phyloP scores from a whole-genome alignment of 2,888 invertebrate species.

The Rosalia funebris region DNA sequence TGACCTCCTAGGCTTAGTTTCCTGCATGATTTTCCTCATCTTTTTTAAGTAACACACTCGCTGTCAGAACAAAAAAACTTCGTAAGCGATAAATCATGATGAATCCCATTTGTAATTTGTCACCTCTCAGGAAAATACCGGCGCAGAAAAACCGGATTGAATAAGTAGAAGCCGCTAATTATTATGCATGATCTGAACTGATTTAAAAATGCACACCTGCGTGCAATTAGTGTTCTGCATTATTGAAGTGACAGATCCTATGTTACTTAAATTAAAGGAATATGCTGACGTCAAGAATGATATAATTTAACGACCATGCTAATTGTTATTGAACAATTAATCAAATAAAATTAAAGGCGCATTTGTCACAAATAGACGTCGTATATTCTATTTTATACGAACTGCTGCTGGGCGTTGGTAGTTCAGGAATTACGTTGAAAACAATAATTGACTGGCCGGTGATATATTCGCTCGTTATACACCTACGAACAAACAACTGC shows the following conservation, averaged over 20 bases:
- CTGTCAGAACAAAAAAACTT: too few species aligned
- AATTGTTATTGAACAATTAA: slow-evolving; percentile 10
- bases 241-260: slow-evolving; percentile 2
- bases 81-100: too few species aligned
- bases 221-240: neutral
- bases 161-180: neutral
- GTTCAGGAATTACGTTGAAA: neutral
- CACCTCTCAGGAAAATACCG: neutral
- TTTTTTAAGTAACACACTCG: too few species aligned
- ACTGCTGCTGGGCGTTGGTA: slow-evolving; percentile 11
- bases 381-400: slow-evolving; percentile 3
- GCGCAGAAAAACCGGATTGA: neutral
- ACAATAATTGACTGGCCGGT: neutral
- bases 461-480: neutral
- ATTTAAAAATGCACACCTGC: slow-evolving; percentile 11
- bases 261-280: slow-evolving; percentile 1
- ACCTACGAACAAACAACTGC: neutral
- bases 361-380: slow-evolving; percentile 4
- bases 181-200: neutral
- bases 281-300: slow-evolving; percentile 8
- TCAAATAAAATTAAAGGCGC: slow-evolving; percentile 7
- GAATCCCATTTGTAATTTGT: neutral
- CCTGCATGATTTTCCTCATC: too few species aligned
- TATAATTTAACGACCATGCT: neutral
- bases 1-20: too few species aligned